A percentile compares a stretch with the other conserved stretches of the same genome.
Evolutionary conservation across 2,888 invertebrate genomes (phyloP).

Genomic region (Xestoiulus laeticollis): DNA sequence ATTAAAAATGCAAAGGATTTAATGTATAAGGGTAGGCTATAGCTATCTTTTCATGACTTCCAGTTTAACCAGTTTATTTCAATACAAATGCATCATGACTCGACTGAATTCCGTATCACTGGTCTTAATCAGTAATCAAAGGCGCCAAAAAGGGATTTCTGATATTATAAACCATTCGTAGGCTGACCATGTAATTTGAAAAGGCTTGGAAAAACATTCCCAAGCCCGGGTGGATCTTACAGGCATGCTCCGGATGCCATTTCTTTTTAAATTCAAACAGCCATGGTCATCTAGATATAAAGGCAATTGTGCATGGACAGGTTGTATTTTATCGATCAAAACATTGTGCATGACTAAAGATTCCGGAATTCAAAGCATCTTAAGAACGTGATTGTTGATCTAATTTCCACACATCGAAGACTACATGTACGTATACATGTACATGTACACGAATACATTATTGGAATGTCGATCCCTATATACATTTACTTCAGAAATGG

Average conservation of each 20-base stretch:
- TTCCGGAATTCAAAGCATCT: neutral
- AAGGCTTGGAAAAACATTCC: slow-evolving; percentile 15
- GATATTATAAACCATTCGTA: slow-evolving; percentile 38
- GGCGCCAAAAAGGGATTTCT: slow-evolving; percentile 39
- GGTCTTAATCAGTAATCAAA: slow-evolving; percentile 43
- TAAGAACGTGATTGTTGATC: slow-evolving; percentile 1
- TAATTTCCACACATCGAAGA: neutral
- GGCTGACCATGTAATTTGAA: slow-evolving; percentile 21
- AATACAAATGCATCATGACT: slow-evolving; percentile 35
- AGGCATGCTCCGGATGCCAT: neutral
- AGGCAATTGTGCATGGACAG: slow-evolving; percentile 27
- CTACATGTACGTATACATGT: no score
- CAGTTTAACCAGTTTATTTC: slow-evolving; percentile 29
- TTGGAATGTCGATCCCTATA: neutral
- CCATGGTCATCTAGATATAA: slow-evolving; percentile 43
- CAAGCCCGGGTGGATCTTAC: slow-evolving; percentile 22
- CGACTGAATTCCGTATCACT: slow-evolving; percentile 30
- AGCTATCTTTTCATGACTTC: slow-evolving; percentile 21
- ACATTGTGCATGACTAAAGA: slow-evolving; percentile 31
- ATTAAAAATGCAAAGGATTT: neutral
- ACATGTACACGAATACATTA: no score
- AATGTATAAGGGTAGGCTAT: neutral
- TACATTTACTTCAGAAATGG: neutral
- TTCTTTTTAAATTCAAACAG: neutral
- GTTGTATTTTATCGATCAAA: neutral